These are phyloP conservation scores for Microcebus ravelobensis DNA, from an alignment of 2,113 vertebrate species.

Conservation along the genomic window DNA sequence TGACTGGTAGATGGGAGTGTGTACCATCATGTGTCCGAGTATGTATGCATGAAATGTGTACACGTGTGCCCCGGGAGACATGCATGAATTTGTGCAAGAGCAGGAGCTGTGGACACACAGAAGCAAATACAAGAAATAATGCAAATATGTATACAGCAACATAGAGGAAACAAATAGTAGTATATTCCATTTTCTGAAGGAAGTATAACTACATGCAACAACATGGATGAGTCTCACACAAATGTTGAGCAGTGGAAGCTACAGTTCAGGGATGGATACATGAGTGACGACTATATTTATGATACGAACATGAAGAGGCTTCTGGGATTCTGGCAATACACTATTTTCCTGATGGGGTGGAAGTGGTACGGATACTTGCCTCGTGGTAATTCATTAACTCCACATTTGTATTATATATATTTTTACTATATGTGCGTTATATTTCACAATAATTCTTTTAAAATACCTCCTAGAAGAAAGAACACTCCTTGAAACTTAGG, in stretches of 20 bases:
- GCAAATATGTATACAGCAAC: no score
- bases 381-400: not conserved
- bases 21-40: accelerated
- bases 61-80: no score
- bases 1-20: not conserved
- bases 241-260: not conserved
- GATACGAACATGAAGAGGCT: not conserved
- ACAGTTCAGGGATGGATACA: no score
- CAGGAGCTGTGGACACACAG: accelerated
- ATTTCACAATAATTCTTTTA: not conserved
- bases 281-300: not conserved
- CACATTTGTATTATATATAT: not conserved
- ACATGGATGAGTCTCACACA: not conserved
- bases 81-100: not conserved
- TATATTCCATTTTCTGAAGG: not conserved
- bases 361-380: not conserved
- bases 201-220: not conserved
- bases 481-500: not conserved
- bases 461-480: not conserved
- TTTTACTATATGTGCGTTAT: not conserved
- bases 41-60: not conserved
- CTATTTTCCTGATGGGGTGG: not conserved
- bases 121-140: not conserved
- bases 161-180: not conserved
- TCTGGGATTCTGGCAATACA: no score